Percentiles rank a stretch among this genome's conserved stretches.
Conservation (phyloP, 30 jellyfish, hydroid and myxozoan genomes). For the Clytia hemisphaerica region DNA sequence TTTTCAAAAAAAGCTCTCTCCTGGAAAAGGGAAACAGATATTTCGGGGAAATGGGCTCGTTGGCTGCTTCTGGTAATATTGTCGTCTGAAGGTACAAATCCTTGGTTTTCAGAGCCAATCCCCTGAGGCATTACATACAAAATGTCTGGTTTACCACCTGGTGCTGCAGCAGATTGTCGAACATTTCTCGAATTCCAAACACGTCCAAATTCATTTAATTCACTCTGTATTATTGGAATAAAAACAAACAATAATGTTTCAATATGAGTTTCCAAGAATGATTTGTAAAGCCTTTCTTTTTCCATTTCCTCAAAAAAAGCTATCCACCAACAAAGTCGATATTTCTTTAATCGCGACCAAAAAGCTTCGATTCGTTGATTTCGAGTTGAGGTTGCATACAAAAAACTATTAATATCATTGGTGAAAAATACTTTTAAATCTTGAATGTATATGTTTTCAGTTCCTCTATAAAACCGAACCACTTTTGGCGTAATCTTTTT, state of each 20-base stretch:
- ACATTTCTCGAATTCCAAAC: too few species aligned
- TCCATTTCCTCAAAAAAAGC: conserved; percentile 10
- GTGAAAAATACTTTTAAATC: conserved; percentile 31
- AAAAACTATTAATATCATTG: conserved; percentile 9
- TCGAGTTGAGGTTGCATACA: conserved; percentile 27
- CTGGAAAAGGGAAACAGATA: too few species aligned
- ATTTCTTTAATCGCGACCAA: conserved; percentile 28
- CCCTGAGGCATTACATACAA: background rate
- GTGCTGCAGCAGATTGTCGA: conserved; percentile 32
- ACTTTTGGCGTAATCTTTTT: conserved; percentile 17
- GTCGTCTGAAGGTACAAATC: too few species aligned
- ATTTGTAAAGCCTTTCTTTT: background rate
- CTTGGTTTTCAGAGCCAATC: conserved; percentile 12
- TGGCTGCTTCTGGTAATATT: too few species aligned
- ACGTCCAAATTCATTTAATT: conserved; percentile 5
- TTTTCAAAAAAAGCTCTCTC: too few species aligned
- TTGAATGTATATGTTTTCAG: conserved; percentile 21
- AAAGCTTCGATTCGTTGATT: conserved; percentile 30
- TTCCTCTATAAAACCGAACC: conserved; percentile 22
- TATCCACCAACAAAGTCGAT: conserved; percentile 22
- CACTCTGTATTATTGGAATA: conserved; percentile 16
- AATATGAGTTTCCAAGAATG: conserved; percentile 22
- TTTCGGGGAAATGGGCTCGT: too few species aligned
- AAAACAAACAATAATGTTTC: conserved; percentile 19
- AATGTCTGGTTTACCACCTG: conserved; percentile 31